A percentile compares a stretch with the other conserved stretches of the same genome.
phyloP scores from a whole-genome alignment of 2,888 invertebrate species.

The Erebia aethiops region DNA sequence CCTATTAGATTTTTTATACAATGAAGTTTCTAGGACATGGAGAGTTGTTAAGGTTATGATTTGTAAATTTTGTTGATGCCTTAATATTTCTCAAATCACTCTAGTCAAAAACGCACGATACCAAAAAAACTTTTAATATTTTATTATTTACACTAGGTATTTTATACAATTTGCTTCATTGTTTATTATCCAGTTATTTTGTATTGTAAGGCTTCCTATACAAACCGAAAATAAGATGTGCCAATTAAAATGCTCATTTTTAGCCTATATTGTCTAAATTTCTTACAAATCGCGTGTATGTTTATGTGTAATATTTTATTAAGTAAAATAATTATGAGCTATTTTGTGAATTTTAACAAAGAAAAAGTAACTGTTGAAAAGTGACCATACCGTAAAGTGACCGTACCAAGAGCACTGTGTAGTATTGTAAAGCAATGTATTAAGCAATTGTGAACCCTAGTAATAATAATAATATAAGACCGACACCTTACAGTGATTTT shows the following conservation, averaged over 20 bases:
- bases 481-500: too few relatives aligned
- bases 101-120: constrained; percentile 2
- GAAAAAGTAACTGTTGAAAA: background rate
- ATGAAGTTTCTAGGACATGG: background rate
- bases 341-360: too few relatives aligned
- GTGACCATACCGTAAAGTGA: background rate
- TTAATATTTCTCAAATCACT: background rate
- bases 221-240: background rate
- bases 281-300: background rate
- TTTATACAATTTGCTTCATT: background rate
- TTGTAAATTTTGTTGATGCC: constrained; percentile 5
- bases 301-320: too few relatives aligned
- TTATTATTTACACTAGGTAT: background rate
- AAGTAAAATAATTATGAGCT: background rate
- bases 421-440: too few relatives aligned
- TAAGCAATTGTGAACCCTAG: too few relatives aligned
- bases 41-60: background rate
- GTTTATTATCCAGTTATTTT: background rate
- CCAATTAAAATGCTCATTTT: constrained; percentile 14
- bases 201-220: background rate
- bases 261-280: background rate
- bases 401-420: too few relatives aligned
- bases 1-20: constrained; percentile 23
- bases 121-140: background rate
- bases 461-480: too few relatives aligned